These are phyloP conservation scores for Hippoglossus stenolepis DNA, from an alignment of 2,113 vertebrate genomes.

Conservation along the genomic window DNA sequence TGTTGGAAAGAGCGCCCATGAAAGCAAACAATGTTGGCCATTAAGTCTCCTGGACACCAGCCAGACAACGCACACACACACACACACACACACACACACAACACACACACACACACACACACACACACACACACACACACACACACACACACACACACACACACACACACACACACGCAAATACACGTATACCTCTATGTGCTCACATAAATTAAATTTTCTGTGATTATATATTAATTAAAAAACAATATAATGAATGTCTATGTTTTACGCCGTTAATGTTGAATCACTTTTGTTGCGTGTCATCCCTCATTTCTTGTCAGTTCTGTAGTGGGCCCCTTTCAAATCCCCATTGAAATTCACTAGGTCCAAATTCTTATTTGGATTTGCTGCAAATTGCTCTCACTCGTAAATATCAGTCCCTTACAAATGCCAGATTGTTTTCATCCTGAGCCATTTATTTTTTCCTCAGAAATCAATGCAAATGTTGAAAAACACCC, in stretches of 20 bases:
- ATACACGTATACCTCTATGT: slow-evolving; percentile 1
- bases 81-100: slow-evolving; percentile 32
- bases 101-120: too few species aligned
- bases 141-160: slow-evolving; percentile 52
- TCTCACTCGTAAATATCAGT: too few species aligned
- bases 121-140: slow-evolving; percentile 17
- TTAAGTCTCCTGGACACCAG: slow-evolving; percentile 72
- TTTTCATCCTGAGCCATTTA: too few species aligned
- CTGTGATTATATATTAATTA: not conserved
- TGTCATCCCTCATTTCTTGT: not conserved
- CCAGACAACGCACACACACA: slow-evolving; percentile 63
- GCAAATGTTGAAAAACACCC: too few species aligned
- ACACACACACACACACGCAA: slow-evolving; percentile 13
- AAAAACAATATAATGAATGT: not conserved
- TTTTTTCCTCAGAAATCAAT: too few species aligned
- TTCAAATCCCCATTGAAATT: too few species aligned
- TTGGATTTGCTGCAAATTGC: too few species aligned
- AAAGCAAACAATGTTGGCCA: slow-evolving; percentile 76
- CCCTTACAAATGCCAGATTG: too few species aligned
- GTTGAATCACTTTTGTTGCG: not conserved
- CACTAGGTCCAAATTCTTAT: too few species aligned
- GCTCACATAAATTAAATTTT: not conserved
- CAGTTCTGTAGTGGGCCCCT: too few species aligned
- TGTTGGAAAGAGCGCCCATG: slow-evolving; percentile 71
- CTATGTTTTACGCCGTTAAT: not conserved